Base-by-base conservation (phyloP, 2,113 vertebrate species). In the Lepidothrix coronata region DNA sequence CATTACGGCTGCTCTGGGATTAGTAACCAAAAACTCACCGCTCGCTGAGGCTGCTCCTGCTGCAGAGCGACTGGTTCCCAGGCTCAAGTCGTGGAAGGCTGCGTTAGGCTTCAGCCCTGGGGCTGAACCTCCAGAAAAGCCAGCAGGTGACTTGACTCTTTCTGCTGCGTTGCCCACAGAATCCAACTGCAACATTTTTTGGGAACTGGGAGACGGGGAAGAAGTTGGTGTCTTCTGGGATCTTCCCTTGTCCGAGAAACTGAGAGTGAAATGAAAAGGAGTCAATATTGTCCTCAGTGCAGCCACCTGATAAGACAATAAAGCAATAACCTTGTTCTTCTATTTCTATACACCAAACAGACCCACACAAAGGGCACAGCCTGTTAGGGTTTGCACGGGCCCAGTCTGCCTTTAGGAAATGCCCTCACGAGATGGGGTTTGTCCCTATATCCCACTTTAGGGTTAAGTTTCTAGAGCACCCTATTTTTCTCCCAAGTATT, bases 231-330 rank as follows among this genome's bases (percentile, higher is more conserved):
- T 98, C 93, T 96, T 97, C 90, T 97, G 96, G 44, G 98, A 97
- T 91, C 90, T 98, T 94, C 97, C 95, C 61, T 97, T 97, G 61
- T 99, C 98, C 74, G 97, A 97, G 81, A 97, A 94, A 97, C 98
- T 99, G 92, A 54, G 23, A 75, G 37, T 35, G 16, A 95, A 95
- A 91, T 0, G 1, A 85, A 85, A 87, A 77, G 54, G 51, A 62
- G 35, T 96, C 76, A 79, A 13, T 33, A 54, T 55, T 90, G 20
- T 87, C 78, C 31, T 21, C 79, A 63, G 43, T 51, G 4, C 27
- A 78, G 46, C 7, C 49, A 79, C 68, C 58, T 37, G 55, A 3
- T 35, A 89, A 63, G 44, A 93, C 13, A 62, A 41, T 22, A 85
- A 75, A 89, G 35, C 22, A 57, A n/a, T 37, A 84, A 41, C 4